Evolutionary conservation across 2,888 invertebrate species (phyloP).

Genomic region (Bellardia pandia): DNA sequence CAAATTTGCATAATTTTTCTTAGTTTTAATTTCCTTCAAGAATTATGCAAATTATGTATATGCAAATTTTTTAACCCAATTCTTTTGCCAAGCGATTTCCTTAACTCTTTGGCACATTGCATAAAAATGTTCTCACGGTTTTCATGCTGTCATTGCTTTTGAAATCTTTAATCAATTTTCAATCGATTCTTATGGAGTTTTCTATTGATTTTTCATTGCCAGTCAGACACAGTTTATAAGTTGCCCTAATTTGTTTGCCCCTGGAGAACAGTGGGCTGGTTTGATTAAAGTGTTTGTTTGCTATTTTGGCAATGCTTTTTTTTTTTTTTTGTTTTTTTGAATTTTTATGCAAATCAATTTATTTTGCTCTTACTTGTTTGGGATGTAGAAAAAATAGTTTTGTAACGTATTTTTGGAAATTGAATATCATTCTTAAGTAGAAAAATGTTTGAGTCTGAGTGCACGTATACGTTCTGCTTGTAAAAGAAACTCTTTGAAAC

Average conservation of each 20-base stretch:
- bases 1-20: constrained; percentile 65
- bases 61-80: constrained; percentile 47
- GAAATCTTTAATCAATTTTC: constrained; percentile 67
- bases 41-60: constrained; percentile 65
- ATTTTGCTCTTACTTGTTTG: background rate
- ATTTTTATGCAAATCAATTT: constrained; percentile 58
- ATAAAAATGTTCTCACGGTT: constrained; percentile 58
- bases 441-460: background rate
- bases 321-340: background rate
- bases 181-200: constrained; percentile 61
- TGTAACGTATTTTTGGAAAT: constrained; percentile 59
- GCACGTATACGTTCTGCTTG: no score
- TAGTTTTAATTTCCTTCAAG: constrained; percentile 43
- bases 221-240: background rate
- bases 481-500: no score
- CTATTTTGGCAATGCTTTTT: constrained; percentile 36
- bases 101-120: constrained; percentile 43
- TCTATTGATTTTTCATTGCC: constrained; percentile 58
- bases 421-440: background rate
- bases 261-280: constrained; percentile 36
- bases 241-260: constrained; percentile 38
- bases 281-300: constrained; percentile 58
- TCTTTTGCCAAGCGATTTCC: background rate
- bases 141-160: constrained; percentile 46
- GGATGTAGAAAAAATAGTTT: background rate